Evolutionary conservation across 2,888 invertebrate genomes (phyloP).

Genomic region (Cabera pusaria): DNA sequence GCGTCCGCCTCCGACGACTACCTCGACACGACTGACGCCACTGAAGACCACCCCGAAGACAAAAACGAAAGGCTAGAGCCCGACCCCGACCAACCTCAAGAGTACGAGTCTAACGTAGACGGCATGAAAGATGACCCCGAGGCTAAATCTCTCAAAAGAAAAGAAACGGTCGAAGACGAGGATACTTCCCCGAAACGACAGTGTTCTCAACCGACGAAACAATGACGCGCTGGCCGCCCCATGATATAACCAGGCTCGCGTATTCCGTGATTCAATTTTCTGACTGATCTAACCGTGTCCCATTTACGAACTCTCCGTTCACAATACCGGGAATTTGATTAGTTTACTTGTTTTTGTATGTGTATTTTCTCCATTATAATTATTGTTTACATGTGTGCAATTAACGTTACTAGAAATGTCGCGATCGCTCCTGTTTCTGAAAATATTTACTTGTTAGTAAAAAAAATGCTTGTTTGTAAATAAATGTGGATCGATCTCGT

Average conservation of each 20-base stretch:
- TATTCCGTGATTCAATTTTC: too few relatives aligned
- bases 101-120: slow-evolving; percentile 47
- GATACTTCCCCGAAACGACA: slow-evolving; percentile 72
- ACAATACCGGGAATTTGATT: too few relatives aligned
- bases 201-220: slow-evolving; percentile 64
- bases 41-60: slow-evolving; percentile 1
- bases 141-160: slow-evolving; percentile 58
- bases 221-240: too few relatives aligned
- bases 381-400: too few relatives aligned
- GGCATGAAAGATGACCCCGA: slow-evolving; percentile 48
- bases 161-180: slow-evolving; percentile 61
- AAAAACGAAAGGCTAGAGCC: slow-evolving; percentile 47
- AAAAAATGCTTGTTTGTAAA: slow-evolving; percentile 38
- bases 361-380: too few relatives aligned
- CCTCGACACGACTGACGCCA: slow-evolving; percentile 44
- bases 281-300: too few relatives aligned
- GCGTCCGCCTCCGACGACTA: slow-evolving; percentile 58
- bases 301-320: too few relatives aligned
- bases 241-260: too few relatives aligned
- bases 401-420: too few relatives aligned
- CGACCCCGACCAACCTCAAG: slow-evolving; percentile 47
- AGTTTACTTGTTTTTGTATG: too few relatives aligned
- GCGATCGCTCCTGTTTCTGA: too few relatives aligned
- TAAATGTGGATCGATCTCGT: slow-evolving; percentile 50
- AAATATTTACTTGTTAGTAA: too few relatives aligned